Conservation (phyloP, 2,113 vertebrate genomes). For the Vanacampus margaritifer region DNA sequence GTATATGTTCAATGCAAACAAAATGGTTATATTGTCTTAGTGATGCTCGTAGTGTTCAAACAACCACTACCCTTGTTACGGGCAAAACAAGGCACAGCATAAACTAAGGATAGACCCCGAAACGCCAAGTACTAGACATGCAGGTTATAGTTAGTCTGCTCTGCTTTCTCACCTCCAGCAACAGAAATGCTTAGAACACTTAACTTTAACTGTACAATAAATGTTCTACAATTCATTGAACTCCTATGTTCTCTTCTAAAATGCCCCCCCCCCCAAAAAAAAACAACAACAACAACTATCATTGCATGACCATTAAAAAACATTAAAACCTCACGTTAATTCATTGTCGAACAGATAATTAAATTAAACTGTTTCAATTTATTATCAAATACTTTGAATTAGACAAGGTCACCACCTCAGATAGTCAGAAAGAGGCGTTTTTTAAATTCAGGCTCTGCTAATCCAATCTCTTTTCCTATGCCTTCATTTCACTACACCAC, state of each 20-base stretch:
- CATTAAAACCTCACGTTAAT: neutral
- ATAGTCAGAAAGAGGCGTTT: too few species aligned
- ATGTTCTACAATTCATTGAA: neutral
- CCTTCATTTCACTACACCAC: too few species aligned
- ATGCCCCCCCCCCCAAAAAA: too few species aligned
- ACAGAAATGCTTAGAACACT: neutral
- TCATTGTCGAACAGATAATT: neutral
- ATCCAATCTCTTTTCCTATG: neutral
- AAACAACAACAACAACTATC: neutral
- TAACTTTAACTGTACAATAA: neutral
- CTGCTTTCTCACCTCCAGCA: slow-evolving; percentile 16
- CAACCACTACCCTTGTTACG: slow-evolving; percentile 38
- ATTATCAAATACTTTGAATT: neutral
- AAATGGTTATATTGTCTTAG: slow-evolving; percentile 1
- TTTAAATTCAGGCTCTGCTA: neutral
- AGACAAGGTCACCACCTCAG: neutral
- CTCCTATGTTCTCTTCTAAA: neutral
- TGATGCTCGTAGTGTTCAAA: slow-evolving; percentile 48
- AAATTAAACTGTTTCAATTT: neutral
- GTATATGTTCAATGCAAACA: neutral
- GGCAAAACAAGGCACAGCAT: slow-evolving; percentile 14
- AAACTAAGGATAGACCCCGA: slow-evolving; percentile 24
- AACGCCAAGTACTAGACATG: slow-evolving; percentile 32
- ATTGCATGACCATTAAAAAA: neutral
- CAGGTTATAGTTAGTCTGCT: slow-evolving; percentile 25